phyloP scores from a whole-genome alignment of 2,888 invertebrate species.

The Netelia fuscicornis region DNA sequence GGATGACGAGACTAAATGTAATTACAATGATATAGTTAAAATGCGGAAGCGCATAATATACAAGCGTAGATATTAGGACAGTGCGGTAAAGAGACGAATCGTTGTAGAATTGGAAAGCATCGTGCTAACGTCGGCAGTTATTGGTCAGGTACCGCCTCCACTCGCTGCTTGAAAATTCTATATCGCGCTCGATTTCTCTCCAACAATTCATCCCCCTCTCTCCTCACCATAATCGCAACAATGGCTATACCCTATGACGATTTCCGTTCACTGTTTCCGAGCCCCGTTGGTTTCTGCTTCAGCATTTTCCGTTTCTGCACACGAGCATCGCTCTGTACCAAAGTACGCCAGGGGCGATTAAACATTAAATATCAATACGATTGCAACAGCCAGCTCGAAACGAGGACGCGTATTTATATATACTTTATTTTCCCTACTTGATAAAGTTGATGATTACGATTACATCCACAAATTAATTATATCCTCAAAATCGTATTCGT shows the following conservation, averaged over 20 bases:
- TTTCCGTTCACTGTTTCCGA: slow-evolving; percentile 47
- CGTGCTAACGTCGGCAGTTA: slow-evolving; percentile 43
- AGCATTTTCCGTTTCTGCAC: slow-evolving; percentile 33
- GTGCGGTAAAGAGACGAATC: not conserved
- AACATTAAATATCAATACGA: slow-evolving; percentile 1
- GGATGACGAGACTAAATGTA: not conserved
- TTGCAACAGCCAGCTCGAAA: not conserved
- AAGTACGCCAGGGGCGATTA: slow-evolving; percentile 10
- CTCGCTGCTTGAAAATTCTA: slow-evolving; percentile 35
- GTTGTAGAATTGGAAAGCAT: slow-evolving; percentile 15
- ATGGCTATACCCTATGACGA: slow-evolving; percentile 19
- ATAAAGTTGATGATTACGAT: not conserved
- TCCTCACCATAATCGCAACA: not conserved
- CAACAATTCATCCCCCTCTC: not conserved
- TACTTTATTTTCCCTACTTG: not conserved
- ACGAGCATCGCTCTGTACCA: not conserved
- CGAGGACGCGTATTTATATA: not conserved
- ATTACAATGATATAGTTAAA: not conserved
- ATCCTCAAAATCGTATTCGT: not conserved
- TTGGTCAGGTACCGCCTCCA: slow-evolving; percentile 37
- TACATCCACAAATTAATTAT: not conserved
- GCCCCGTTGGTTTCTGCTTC: not conserved
- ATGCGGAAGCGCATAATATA: not conserved
- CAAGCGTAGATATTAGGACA: not conserved
- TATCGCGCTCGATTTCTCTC: not conserved